phyloP scores from a whole-genome alignment of 2,797 vertebrate species.

The Cuniculus paca region DNA sequence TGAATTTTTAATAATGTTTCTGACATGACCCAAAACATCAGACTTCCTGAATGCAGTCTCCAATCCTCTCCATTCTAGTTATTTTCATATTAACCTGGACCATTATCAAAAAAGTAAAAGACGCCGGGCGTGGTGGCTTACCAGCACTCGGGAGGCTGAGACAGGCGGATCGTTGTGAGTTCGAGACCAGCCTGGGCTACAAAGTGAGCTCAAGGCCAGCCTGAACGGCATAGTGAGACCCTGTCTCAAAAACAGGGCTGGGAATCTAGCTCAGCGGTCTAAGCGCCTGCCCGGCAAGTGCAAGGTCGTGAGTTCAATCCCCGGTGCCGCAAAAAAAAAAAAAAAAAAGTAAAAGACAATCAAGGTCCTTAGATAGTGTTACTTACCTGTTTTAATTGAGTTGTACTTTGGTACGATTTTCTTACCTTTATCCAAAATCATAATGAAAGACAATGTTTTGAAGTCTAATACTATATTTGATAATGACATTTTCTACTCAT shows the following conservation, averaged over 20 bases:
- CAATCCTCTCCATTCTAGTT: background rate
- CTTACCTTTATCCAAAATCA: slow-evolving; percentile 1
- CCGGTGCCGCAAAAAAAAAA: too few relatives aligned
- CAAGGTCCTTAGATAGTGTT: background rate
- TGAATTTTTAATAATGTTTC: background rate
- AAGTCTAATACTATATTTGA: background rate
- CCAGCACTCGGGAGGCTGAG: too few relatives aligned
- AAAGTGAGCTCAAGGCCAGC: too few relatives aligned
- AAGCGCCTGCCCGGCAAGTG: too few relatives aligned
- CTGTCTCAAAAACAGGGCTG: too few relatives aligned
- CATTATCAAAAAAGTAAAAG: background rate
- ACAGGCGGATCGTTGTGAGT: too few relatives aligned
- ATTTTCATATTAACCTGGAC: slow-evolving; percentile 24
- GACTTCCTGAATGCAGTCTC: background rate
- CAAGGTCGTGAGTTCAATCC: too few relatives aligned
- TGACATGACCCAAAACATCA: background rate
- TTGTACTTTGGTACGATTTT: background rate
- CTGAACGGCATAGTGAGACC: too few relatives aligned
- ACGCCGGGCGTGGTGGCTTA: too few relatives aligned
- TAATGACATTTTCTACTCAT: background rate
- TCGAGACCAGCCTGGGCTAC: too few relatives aligned
- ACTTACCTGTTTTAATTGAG: background rate
- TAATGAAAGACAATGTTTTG: background rate
- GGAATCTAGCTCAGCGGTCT: too few relatives aligned
- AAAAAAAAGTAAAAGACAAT: too few relatives aligned